These are phyloP conservation scores for Drosophila nr. fundita DNA, from an alignment of 2,888 invertebrate genomes.

Conservation along the genomic window DNA sequence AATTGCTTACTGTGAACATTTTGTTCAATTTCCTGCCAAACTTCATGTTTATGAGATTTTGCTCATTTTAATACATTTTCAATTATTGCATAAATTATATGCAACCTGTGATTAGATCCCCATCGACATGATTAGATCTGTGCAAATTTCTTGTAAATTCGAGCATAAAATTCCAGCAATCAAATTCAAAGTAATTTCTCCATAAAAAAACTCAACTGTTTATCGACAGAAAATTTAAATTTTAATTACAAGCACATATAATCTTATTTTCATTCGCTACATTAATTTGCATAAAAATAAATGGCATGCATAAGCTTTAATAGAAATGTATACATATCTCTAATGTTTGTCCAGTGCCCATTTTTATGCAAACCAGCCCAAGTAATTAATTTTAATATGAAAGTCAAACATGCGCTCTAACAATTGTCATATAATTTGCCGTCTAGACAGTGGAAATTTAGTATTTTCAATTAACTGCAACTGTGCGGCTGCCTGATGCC, in stretches of 20 bases:
- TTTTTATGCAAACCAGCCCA: conserved; percentile 68
- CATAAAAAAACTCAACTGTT: neutral
- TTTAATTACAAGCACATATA: neutral
- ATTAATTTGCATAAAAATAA: conserved; percentile 10
- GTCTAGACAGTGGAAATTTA: conserved; percentile 84
- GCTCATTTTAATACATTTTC: conserved; percentile 54
- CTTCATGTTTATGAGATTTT: conserved; percentile 53
- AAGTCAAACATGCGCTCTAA: conserved; percentile 78
- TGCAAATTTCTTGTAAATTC: conserved; percentile 46
- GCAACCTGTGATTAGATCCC: conserved; percentile 38
- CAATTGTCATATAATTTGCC: conserved; percentile 85
- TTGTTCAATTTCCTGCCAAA: conserved; percentile 64
- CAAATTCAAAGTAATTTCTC: neutral
- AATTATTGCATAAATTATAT: conserved; percentile 57
- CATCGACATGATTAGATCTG: conserved; percentile 32
- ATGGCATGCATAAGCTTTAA: conserved; percentile 21
- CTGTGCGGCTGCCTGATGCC: conserved; percentile 51
- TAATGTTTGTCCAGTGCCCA: conserved; percentile 49
- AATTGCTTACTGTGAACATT: conserved; percentile 72
- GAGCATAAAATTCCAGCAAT: conserved; percentile 21
- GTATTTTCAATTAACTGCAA: conserved; percentile 84
- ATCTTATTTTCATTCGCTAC: neutral
- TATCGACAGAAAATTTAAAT: neutral
- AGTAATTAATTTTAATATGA: conserved; percentile 83
- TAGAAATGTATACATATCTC: conserved; percentile 16